Evolutionary conservation across 2,888 invertebrate genomes (phyloP), one percentile per base, ranked within the genome.

Genomic region (Dasypolia templi): DNA sequence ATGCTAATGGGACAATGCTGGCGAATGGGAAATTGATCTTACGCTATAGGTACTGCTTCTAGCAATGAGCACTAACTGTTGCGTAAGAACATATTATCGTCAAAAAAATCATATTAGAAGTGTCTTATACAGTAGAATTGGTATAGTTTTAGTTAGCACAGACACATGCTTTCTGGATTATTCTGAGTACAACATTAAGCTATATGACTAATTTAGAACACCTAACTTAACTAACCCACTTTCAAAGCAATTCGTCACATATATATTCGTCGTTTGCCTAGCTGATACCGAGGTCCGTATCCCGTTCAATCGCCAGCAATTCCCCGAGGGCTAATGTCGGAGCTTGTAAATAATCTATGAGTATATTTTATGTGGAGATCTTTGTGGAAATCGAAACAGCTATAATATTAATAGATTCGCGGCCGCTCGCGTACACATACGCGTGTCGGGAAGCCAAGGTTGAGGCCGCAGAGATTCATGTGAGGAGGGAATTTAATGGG

Each of bases 281-380:
- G 4, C 53, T 26, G 5, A 22, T 9, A 29, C 14, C 17, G 17
- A n/a, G 29, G 26, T 49, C 46, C 12, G n/a, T 32, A 22, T 12
- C 14, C 14, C 22, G 39, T 32, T 22, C 56, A 11, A n/a, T 29
- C 35, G n/a, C 46, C 26, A 46, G 29, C 35, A n/a, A 26, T 5
- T 22, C 59, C 56, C 35, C 32, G 58, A 32, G 22, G 42, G 44
- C 35, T 46, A 51, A 61, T 32, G 26, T 22, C 56, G 35, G 26
- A 46, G 35, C 39, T 26, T 42, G 42, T 81, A 72, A 78, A 81
- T 81, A 78, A 78, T 63, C 39, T 39, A 77, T 26, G 56, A 82
- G 62, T 49, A 59, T 66, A 73, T 77, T 82, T 81, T 83, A 78
- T 70, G 73, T 70, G 69, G 62, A 51, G 69, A 73, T 83, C 79